Evolutionary conservation across 1,140 invertebrate genomes (phyloP).

Genomic region (Calliopsis andreniformis): DNA sequence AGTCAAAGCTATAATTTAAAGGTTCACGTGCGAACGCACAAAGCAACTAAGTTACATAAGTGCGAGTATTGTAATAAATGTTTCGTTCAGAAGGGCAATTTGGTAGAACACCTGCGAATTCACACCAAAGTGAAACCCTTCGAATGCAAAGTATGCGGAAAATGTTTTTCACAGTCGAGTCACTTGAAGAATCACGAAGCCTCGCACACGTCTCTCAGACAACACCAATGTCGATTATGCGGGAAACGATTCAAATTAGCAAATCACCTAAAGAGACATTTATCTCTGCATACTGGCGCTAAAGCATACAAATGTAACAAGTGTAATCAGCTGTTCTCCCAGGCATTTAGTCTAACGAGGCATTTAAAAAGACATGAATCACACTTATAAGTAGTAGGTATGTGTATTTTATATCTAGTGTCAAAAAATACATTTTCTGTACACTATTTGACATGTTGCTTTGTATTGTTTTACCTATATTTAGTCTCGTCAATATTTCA

Average conservation of each 20-base stretch:
- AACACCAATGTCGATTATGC: conserved; percentile 78
- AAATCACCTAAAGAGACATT: conserved; percentile 77
- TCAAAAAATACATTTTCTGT: neutral
- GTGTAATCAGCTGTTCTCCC: conserved; percentile 79
- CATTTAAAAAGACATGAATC: conserved; percentile 77
- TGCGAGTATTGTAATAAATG: conserved; percentile 81
- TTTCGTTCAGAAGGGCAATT: conserved; percentile 81
- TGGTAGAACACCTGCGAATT: conserved; percentile 81
- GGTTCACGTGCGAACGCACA: conserved; percentile 75
- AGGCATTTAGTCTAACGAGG: conserved; percentile 79
- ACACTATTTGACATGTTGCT: conserved; percentile 8
- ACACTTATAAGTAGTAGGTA: conserved; percentile 40
- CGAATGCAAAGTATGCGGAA: conserved; percentile 80
- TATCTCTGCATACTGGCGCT: conserved; percentile 74
- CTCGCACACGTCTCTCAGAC: conserved; percentile 74
- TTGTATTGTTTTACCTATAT: neutral
- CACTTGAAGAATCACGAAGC: conserved; percentile 78
- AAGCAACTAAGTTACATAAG: conserved; percentile 74
- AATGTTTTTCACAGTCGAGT: conserved; percentile 77
- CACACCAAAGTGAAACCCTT: conserved; percentile 82
- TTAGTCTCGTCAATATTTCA: too few relatives aligned
- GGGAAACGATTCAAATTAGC: conserved; percentile 79
- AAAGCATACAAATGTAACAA: conserved; percentile 79
- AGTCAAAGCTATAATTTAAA: conserved; percentile 76
- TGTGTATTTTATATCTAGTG: neutral